Conservation (phyloP, 2,797 vertebrate species). For the Notamacropus eugenii region DNA sequence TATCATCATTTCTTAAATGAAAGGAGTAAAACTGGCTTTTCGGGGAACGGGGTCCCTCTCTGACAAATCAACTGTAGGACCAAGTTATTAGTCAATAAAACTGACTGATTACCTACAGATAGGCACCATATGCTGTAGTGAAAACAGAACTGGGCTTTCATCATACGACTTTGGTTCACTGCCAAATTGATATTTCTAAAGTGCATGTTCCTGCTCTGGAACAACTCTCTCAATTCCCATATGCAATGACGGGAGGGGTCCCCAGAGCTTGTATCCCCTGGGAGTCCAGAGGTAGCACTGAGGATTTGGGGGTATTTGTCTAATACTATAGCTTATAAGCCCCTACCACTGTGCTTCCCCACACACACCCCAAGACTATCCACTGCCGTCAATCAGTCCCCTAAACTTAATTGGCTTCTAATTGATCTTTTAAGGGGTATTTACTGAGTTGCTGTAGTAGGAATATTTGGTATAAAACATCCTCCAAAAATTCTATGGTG, state of each 20-base stretch:
- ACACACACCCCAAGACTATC: background rate
- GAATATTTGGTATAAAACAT: background rate
- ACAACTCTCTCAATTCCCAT: background rate
- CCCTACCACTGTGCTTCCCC: background rate
- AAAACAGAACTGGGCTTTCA: background rate
- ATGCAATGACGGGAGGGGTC: background rate
- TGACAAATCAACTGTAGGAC: constrained; percentile 27
- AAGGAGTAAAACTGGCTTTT: constrained; percentile 9
- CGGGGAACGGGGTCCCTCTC: background rate
- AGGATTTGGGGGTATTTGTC: background rate
- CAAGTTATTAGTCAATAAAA: background rate
- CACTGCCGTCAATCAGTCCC: background rate
- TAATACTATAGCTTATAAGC: background rate
- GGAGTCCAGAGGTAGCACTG: background rate
- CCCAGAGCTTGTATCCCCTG: background rate
- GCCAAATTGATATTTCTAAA: background rate
- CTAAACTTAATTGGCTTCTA: background rate
- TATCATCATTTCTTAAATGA: background rate
- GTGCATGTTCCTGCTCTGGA: background rate
- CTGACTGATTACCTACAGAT: background rate
- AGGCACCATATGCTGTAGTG: background rate
- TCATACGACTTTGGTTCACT: background rate
- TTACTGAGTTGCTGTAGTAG: background rate
- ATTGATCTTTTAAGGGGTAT: background rate
- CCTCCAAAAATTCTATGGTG: background rate